phyloP scores from a whole-genome alignment of 2,113 vertebrate genomes.

The Calidris pygmaea region DNA sequence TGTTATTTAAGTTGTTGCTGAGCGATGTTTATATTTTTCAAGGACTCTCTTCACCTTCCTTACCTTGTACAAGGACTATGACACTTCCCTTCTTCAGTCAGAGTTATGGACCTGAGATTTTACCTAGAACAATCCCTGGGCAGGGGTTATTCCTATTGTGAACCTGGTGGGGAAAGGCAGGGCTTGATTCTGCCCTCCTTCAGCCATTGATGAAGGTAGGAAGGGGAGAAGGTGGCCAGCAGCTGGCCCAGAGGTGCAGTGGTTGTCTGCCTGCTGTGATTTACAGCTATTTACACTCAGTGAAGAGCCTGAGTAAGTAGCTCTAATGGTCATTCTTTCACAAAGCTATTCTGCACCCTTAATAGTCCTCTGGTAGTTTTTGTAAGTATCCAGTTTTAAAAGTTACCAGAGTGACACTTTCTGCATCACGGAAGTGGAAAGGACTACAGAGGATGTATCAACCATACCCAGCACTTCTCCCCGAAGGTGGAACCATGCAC shows the following conservation, averaged over 20 bases:
- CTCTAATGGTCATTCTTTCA: not conserved
- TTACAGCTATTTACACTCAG: not conserved
- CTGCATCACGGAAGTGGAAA: not conserved
- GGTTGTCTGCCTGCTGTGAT: not conserved
- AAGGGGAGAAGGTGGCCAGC: not conserved
- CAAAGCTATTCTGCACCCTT: not conserved
- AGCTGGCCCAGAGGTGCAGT: not conserved
- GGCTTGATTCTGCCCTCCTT: not conserved
- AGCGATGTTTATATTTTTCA: not conserved
- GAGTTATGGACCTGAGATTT: not conserved
- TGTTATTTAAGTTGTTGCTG: not conserved
- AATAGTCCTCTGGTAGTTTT: not conserved
- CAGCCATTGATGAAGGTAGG: not conserved
- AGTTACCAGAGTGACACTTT: not conserved
- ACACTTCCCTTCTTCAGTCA: not conserved
- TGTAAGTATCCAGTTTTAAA: not conserved
- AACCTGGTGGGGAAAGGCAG: not conserved
- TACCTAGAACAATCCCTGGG: not conserved
- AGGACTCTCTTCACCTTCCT: not conserved
- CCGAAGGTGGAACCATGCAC: not conserved
- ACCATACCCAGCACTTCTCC: not conserved
- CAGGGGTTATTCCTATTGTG: not conserved
- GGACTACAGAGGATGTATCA: not conserved
- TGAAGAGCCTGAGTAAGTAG: not conserved
- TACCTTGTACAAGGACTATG: rapidly evolving